Evolutionary conservation across 2,888 invertebrate species (phyloP), one percentile per base, ranked within the genome.

Genomic region (Rhamnusium bicolor): DNA sequence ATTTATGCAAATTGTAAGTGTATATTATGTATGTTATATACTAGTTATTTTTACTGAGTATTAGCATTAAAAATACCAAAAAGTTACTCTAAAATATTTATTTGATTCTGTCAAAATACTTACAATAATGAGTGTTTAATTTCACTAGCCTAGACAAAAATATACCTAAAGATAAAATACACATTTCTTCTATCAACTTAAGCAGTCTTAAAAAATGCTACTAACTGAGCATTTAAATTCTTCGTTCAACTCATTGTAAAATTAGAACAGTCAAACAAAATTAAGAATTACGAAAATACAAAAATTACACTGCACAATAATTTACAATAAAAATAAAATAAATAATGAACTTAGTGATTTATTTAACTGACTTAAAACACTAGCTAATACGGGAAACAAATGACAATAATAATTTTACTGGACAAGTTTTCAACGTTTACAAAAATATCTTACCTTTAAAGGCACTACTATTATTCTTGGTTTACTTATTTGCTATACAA

Each of bases 201-300:
- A 70, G 58, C 74, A 74, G 74, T 74, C 74, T 74, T 74, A 7
- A 54, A 58, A 74, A 16, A 72, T 74, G 72, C 74, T 72, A 47
- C 66, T 58, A 56, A 47, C 46, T 69, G 71, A 71, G 72, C 69
- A 75, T 70, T 24, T 56, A 40, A 40, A 40, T 19, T 40, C 21
- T 62, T 58, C 24, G 24, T 54, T 32, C 29, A 32, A 27, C 21
- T 49, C 21, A 19, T 49, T 27, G 14, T 16, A 10, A 29, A 47
- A 51, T n/a, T 29, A 67, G 40, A 67, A 21, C 14, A 46, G 24
- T 16, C 2, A 62, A 21, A 40, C 40, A 40, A 32, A 32, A 40
- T 24, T 24, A 40, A 40, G 1, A 40, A 40, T 68, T 58, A 68
- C 16, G 54, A 58, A 58, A 58, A 32, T 49, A 49, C 27, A 29